Evolutionary conservation across 2,888 invertebrate species (phyloP), one percentile per base, ranked within the genome.

Genomic region (Ectropis crepuscularia): DNA sequence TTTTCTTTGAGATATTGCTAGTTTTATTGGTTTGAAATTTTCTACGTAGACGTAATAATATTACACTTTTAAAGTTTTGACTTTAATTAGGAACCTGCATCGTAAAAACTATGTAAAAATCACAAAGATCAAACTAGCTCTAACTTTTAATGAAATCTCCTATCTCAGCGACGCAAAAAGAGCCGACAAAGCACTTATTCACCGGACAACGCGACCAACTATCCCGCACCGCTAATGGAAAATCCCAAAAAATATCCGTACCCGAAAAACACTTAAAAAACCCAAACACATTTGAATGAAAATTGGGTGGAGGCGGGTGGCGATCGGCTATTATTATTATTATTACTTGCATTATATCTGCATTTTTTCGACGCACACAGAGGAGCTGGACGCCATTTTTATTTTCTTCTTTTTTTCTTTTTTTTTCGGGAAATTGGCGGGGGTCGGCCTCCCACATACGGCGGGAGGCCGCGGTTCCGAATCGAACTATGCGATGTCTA

Each of bases 261-360:
- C 81, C 74, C 74, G 73, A 77, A 80, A 85, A 89, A 89, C 89
- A 85, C 83, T 83, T 78, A 84, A 87, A 89, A 88, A 90, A 88
- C 79, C 82, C 83, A 83, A 86, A 84, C 87, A 87, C 90, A 90
- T 92, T 91, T 92, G 91, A 92, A 91, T 91, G 89, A 90, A 91
- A 89, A 92, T 90, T 88, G 90, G 83, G 90, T 86, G 90, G 91
- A 71, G 88, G 86, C 73, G 83, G 85, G 69, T 75, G 80, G 82
- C 90, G 90, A 90, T 91, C 88, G 85, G 79, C 90, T 86, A 91
- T 91, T 92, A 92, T 92, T 92, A 91, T 91, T 92, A 90, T 92
- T 92, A 92, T 92, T 91, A 92, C 90, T 86, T 83, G 89, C 91
- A 92, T 91, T 91, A 92, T 92, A 91, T 90, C 90, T 89, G 90